Evolutionary conservation across 2,888 invertebrate genomes (phyloP), one percentile per base, ranked within the genome.

Genomic region (Drosophila melanosoma): DNA sequence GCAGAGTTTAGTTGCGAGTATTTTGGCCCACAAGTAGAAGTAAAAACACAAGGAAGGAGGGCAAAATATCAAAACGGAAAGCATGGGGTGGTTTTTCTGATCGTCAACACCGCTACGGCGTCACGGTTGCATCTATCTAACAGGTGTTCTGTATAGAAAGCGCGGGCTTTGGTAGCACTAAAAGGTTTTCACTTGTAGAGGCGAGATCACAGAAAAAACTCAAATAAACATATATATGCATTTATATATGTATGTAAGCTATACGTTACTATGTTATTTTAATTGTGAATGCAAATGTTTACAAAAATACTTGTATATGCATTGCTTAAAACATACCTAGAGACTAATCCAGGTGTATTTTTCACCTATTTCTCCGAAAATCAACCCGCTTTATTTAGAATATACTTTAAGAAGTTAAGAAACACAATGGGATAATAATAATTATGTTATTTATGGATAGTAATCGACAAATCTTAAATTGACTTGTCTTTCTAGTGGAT

Each of bases 1-100:
- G 48, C 33, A 38, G 59, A 49, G 61, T 60, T 65, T 63, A 52
- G 59, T 49, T 52, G 45, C 49, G 51, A 48, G 32, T 58, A 61
- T 66, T 62, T 52, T 49, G 40, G 51, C 53, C 63, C 48, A 67
- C 57, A 67, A 52, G 20, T 20, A 17, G 35, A 51, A 68, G 33
- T 32, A 52, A 51, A 15, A 42, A 61, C 60, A 8, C 33, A 61
- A 62, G 54, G 49, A 68, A 49, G 56, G 42, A 65, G 40, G 33
- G 56, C 15, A 60, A 79, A 69, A 53, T 23, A 53, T 48, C 26
- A 42, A 38, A 60, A 49, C 45, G 59, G 60, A 69, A 54, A 53
- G 51, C 32, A 66, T 64, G 70, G 86, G 83, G 88, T 87, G 70
- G 83, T 56, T 83, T 87, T 83, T 73, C 56, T 53, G 62, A 71